Base-by-base conservation (phyloP, 2,888 invertebrate genomes). In the Camptogramma bilineatum region DNA sequence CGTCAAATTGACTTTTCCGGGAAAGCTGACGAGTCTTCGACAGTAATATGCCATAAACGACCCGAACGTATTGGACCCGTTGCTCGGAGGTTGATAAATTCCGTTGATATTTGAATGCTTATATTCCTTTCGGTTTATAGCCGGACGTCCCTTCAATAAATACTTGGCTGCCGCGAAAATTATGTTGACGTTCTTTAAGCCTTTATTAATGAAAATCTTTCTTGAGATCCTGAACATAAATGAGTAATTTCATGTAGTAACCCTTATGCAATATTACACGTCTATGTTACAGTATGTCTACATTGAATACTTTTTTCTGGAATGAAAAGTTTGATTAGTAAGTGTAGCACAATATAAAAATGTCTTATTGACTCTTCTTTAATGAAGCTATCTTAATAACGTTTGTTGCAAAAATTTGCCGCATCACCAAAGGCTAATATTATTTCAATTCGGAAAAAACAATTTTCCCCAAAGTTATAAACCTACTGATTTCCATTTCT, bases 71-170 rank as follows among this genome's bases (percentile, higher is more conserved):
- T 90, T 88, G 90, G 84, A 81, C 84, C 85, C 86, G 79, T 83
- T 84, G 83, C 85, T 85, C 80, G 82, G 77, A 85, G 85, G 86
- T 90, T 90, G 88, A 91, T 90, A 89, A 90, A 90, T 90, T 88
- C 89, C 85, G 77, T 86, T 84, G 88, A 91, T 91, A 91, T 90
- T 91, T 90, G 91, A 90, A 91, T 90, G 86, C 83, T 88, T 88
- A 87, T 88, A 87, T 85, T 89, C 83, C 84, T 83, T 83, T 85
- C 81, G 81, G 83, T 82, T 85, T 85, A 87, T 84, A 76, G 74
- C 77, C 80, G 77, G 73, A 79, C 81, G 62, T 54, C 61, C 64
- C 59, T 80, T 84, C 83, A 84, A 87, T 87, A 88, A 87, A 88
- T 84, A 87, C 82, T 81, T 73, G 72, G 72, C 77, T 71, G 74